Percentiles rank a stretch among this genome's conserved stretches.
Conservation (phyloP, 2,797 vertebrate genomes). For the Phalloptychus januarius region DNA sequence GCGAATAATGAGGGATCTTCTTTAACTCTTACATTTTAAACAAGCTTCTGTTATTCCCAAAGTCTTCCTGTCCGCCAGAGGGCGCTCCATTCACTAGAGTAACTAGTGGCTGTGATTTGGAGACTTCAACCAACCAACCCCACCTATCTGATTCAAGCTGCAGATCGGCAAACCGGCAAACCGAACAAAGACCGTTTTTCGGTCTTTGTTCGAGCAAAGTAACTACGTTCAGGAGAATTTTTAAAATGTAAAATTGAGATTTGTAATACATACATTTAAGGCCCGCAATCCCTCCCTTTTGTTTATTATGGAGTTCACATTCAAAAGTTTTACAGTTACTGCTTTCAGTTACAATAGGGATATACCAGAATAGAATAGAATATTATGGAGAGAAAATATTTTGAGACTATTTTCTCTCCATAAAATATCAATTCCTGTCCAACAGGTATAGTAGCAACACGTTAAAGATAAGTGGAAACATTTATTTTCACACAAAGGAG, state of each 20-base stretch:
- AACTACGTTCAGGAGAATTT: background rate
- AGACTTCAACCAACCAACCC: background rate
- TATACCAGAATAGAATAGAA: background rate
- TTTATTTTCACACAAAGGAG: background rate
- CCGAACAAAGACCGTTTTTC: too few species aligned
- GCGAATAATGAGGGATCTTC: background rate
- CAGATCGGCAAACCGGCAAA: background rate
- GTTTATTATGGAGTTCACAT: background rate
- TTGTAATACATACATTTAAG: background rate
- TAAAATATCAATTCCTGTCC: too few species aligned
- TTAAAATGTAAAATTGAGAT: background rate
- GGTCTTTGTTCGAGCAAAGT: background rate
- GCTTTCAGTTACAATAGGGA: background rate
- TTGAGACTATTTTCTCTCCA: too few species aligned
- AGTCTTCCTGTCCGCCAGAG: constrained; percentile 36
- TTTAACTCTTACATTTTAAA: background rate
- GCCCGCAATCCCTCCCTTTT: background rate
- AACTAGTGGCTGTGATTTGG: background rate
- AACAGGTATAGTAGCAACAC: background rate
- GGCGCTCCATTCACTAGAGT: constrained; percentile 16
- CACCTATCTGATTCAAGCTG: background rate
- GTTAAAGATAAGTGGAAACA: background rate
- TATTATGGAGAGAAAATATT: background rate
- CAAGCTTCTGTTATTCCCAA: background rate
- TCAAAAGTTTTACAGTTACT: background rate